phyloP scores from a whole-genome alignment of 2,113 vertebrate species.

The Propithecus coquereli region DNA sequence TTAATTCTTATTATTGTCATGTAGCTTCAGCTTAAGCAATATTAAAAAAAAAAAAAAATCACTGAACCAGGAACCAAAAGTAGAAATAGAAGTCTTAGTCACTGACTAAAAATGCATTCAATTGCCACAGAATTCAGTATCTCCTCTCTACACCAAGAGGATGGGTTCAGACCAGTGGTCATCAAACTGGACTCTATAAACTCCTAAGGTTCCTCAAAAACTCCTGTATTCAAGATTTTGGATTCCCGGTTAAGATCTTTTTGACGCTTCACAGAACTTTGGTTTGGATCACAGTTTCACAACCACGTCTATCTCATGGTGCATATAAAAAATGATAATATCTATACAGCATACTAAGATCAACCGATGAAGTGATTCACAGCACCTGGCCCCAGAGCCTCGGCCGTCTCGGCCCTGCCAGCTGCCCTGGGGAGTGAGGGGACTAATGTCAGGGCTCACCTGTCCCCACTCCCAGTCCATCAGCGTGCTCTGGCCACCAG shows the following conservation, averaged over 20 bases:
- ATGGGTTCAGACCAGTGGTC: not conserved
- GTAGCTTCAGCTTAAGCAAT: not conserved
- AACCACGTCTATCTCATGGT: not conserved
- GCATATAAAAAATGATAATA: not conserved
- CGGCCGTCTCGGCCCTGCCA: not conserved
- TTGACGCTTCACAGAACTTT: not conserved
- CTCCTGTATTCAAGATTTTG: not conserved
- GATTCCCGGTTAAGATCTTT: not conserved
- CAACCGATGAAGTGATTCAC: not conserved
- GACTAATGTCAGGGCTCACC: rapidly evolving
- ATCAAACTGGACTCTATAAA: not conserved
- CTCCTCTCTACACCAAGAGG: not conserved
- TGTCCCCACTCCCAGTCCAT: too few relatives aligned
- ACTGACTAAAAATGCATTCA: not conserved
- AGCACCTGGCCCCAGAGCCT: not conserved
- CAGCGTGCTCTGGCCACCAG: not conserved
- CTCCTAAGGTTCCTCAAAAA: not conserved
- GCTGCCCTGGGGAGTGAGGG: not conserved
- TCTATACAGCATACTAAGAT: not conserved
- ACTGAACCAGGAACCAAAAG: conserved; percentile 2
- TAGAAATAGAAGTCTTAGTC: not conserved
- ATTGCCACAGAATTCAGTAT: not conserved
- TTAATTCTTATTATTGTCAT: not conserved
- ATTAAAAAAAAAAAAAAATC: not conserved
- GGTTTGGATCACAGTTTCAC: not conserved